Percentiles rank a stretch among this genome's conserved stretches.
phyloP scores from a whole-genome alignment of 2,113 vertebrate genomes.

The Ageneiosus marmoratus region DNA sequence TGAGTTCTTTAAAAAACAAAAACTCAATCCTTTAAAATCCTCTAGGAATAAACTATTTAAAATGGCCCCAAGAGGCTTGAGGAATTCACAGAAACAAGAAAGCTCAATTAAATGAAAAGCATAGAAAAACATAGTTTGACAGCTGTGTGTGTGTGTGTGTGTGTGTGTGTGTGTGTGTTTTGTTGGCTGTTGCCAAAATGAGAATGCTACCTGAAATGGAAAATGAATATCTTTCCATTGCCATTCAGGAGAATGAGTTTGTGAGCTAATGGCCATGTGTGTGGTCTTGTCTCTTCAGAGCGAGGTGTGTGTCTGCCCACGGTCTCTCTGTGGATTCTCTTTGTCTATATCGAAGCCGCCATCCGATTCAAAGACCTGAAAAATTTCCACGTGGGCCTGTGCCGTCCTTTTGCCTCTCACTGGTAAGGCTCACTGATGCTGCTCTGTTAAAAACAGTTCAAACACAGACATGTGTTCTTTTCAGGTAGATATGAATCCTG shows the following conservation, averaged over 20 bases:
- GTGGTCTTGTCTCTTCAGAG: conserved; percentile 71
- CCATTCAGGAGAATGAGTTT: neutral
- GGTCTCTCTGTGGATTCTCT: conserved; percentile 97
- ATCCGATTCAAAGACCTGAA: conserved; percentile 99
- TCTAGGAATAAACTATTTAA: neutral
- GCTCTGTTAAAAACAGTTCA: neutral
- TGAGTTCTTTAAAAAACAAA: neutral
- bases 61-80: neutral
- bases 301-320: conserved; percentile 96
- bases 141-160: neutral
- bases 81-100: neutral
- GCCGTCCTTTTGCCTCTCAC: conserved; percentile 96
- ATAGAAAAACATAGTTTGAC: neutral
- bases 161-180: neutral
- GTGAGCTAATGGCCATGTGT: conserved; percentile 17
- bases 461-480: neutral
- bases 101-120: neutral
- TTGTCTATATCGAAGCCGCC: conserved; percentile 98
- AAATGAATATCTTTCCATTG: conserved; percentile 15
- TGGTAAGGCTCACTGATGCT: conserved; percentile 71
- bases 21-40: neutral
- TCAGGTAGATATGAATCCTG: neutral
- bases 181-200: neutral
- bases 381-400: conserved; percentile 97
- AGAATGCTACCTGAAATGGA: neutral